Evolutionary conservation across 2,888 invertebrate genomes (phyloP).

Genomic region (Osmoderma eremita): DNA sequence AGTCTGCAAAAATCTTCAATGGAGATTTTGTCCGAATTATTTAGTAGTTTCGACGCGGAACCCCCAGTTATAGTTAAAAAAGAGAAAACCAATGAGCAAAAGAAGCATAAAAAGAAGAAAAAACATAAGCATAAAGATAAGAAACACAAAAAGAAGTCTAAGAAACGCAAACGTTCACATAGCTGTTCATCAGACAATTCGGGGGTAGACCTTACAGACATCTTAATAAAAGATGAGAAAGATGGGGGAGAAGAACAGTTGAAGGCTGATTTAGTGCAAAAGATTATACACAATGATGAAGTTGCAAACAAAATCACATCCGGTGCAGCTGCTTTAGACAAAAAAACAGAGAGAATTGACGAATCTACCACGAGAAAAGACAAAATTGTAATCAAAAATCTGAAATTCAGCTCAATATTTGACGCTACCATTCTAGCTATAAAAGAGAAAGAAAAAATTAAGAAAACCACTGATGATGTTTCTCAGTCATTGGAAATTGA

Average conservation of each 20-base stretch:
- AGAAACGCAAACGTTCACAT: constrained; percentile 61
- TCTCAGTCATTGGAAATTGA: constrained; percentile 31
- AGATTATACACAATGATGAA: constrained; percentile 47
- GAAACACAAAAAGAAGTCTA: constrained; percentile 66
- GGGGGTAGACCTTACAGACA: constrained; percentile 58
- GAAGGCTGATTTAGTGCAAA: constrained; percentile 47
- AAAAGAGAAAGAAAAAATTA: constrained; percentile 42
- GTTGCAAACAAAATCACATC: constrained; percentile 52
- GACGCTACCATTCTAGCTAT: constrained; percentile 57
- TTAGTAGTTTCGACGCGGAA: constrained; percentile 79
- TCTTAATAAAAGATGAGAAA: constrained; percentile 60
- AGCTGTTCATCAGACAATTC: constrained; percentile 55
- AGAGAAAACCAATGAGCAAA: constrained; percentile 63
- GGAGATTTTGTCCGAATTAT: constrained; percentile 85
- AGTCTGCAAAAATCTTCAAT: constrained; percentile 71
- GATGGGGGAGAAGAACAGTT: constrained; percentile 52
- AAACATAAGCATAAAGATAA: constrained; percentile 70
- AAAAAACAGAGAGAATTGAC: constrained; percentile 46
- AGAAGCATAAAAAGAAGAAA: constrained; percentile 69
- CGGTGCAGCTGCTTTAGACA: constrained; percentile 57
- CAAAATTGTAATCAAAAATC: constrained; percentile 75
- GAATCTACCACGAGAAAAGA: constrained; percentile 46
- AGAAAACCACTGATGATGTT: constrained; percentile 45
- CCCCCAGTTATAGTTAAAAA: constrained; percentile 67
- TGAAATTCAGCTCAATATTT: constrained; percentile 75